Evolutionary conservation across 2,113 vertebrate genomes (phyloP).

Genomic region (Phalacrocorax carbo): DNA sequence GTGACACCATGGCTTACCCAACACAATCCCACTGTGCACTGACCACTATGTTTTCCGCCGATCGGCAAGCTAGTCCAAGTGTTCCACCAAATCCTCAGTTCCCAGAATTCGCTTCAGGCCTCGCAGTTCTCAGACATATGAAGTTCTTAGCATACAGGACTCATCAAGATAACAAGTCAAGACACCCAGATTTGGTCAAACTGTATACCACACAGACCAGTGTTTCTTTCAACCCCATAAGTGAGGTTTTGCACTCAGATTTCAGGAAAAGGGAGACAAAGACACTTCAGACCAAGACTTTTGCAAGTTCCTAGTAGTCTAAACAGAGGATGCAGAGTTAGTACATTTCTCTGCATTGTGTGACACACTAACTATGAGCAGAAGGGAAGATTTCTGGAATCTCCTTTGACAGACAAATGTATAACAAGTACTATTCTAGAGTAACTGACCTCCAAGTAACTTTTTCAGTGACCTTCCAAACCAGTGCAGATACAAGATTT

Average conservation of each 20-base stretch:
- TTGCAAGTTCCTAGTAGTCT: not conserved
- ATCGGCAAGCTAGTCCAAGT: not conserved
- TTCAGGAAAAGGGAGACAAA: not conserved
- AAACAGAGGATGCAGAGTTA: not conserved
- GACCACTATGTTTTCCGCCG: not conserved
- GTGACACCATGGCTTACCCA: not conserved
- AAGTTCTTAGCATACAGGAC: not conserved
- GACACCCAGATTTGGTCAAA: not conserved
- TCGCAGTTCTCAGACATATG: not conserved
- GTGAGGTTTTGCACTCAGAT: not conserved
- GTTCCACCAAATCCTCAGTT: not conserved
- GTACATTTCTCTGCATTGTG: rapidly evolving
- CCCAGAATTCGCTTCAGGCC: not conserved
- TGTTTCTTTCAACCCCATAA: not conserved
- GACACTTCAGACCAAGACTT: not conserved
- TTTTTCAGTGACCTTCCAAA: not conserved
- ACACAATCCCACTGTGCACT: not conserved
- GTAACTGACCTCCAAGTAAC: not conserved
- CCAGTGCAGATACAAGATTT: not conserved
- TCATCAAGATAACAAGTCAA: not conserved
- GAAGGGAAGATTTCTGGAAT: not conserved
- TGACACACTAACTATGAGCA: not conserved
- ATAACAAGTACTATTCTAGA: not conserved
- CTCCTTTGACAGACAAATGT: rapidly evolving
- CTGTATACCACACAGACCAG: not conserved